These are phyloP conservation scores for Drosophila parthenogenetica DNA, from an alignment of 2,888 invertebrate genomes.

Conservation along the genomic window DNA sequence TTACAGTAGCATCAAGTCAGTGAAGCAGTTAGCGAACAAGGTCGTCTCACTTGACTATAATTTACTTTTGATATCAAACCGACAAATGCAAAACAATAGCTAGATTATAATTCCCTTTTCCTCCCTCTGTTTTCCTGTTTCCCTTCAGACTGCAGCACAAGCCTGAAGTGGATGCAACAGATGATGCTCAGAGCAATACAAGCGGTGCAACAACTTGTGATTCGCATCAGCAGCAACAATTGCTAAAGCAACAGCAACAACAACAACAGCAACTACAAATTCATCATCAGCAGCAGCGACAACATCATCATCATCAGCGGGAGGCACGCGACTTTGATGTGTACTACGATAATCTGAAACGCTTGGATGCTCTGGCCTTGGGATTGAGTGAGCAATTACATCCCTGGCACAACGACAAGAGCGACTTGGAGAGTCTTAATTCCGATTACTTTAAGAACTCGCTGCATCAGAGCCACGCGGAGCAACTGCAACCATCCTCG, in stretches of 20 bases:
- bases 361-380: conserved; percentile 82
- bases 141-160: conserved; percentile 65
- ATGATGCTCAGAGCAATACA: conserved; percentile 68
- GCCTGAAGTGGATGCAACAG: conserved; percentile 33
- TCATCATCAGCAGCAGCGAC: conserved; percentile 42
- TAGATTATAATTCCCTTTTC: conserved; percentile 47
- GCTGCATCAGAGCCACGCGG: conserved; percentile 81
- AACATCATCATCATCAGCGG: conserved; percentile 46
- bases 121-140: conserved; percentile 18
- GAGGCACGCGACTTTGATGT: conserved; percentile 82
- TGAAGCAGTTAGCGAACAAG: conserved; percentile 29
- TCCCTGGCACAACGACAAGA: conserved; percentile 85
- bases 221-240: conserved; percentile 76
- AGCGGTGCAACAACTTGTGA: conserved; percentile 76
- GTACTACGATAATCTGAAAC: conserved; percentile 84
- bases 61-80: conserved; percentile 40
- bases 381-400: conserved; percentile 78
- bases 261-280: conserved; percentile 46
- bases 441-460: conserved; percentile 85
- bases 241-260: conserved; percentile 40
- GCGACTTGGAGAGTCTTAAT: conserved; percentile 85
- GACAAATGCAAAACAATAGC: conserved; percentile 64
- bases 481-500: conserved; percentile 60
- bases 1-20: conserved; percentile 16
- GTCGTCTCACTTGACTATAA: conserved; percentile 30